Conservation (phyloP, 1,140 invertebrate species). For the Drosophila orosa region DNA sequence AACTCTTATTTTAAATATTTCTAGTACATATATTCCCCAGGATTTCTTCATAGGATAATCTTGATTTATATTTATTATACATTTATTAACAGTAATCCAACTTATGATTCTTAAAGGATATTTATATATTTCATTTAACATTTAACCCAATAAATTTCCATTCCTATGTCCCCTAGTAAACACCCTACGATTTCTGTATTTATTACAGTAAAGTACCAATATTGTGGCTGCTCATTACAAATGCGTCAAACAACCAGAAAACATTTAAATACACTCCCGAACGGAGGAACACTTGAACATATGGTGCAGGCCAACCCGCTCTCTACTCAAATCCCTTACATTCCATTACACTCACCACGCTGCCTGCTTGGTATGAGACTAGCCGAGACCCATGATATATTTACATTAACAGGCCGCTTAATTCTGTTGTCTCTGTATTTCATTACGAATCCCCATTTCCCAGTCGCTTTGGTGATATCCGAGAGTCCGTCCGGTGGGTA, state of each 20-base stretch:
- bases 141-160: background rate
- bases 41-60: too few species aligned
- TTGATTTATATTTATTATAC: background rate
- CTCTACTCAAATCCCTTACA: slow-evolving; percentile 20
- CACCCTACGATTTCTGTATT: slow-evolving; percentile 7
- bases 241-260: slow-evolving; percentile 34
- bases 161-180: background rate
- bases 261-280: slow-evolving; percentile 35
- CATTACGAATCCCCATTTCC: slow-evolving; percentile 44
- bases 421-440: slow-evolving; percentile 45
- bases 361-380: slow-evolving; percentile 5
- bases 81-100: background rate
- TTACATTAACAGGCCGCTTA: slow-evolving; percentile 42
- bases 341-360: slow-evolving; percentile 29
- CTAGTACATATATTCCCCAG: background rate
- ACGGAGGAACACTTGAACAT: slow-evolving; percentile 22
- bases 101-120: background rate
- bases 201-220: background rate
- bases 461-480: slow-evolving; percentile 33
- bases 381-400: slow-evolving; percentile 51
- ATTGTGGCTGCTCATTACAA: slow-evolving; percentile 26
- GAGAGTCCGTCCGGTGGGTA: slow-evolving; percentile 18
- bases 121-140: background rate
- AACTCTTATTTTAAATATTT: background rate
- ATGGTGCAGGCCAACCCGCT: slow-evolving; percentile 10